These are phyloP conservation scores for Galerucella nymphaeae DNA, from an alignment of 2,888 invertebrate genomes.

Conservation along the genomic window DNA sequence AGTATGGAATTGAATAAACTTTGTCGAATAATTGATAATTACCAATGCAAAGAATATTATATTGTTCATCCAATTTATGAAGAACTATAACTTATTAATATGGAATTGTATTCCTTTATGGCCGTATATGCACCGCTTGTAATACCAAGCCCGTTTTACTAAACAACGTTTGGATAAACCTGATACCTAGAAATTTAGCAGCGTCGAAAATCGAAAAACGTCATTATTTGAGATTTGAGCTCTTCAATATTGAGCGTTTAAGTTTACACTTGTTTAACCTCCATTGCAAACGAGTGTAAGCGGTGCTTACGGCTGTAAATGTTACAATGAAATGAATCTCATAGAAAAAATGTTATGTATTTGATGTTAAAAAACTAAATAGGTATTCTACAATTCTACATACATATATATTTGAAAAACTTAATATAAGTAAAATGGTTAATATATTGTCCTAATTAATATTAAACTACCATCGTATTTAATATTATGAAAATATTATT, in stretches of 20 bases:
- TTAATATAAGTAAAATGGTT: neutral
- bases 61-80: no score
- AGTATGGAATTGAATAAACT: neutral
- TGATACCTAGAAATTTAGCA: no score
- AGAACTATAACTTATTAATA: no score
- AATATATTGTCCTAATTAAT: neutral
- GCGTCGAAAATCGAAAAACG: no score
- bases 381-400: neutral
- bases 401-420: neutral
- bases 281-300: no score
- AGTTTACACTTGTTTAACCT: no score
- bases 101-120: neutral
- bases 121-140: no score
- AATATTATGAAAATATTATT: neutral
- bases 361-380: neutral
- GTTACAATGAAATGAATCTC: neutral
- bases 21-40: neutral
- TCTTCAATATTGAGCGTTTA: no score
- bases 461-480: neutral
- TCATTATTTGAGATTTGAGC: no score
- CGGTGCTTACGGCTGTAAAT: neutral
- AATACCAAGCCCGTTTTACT: no score
- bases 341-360: conserved; percentile 1
- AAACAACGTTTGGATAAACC: no score
- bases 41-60: neutral